These are phyloP conservation scores for Clusia tigrina DNA, from an alignment of 2,888 invertebrate species.

Conservation along the genomic window DNA sequence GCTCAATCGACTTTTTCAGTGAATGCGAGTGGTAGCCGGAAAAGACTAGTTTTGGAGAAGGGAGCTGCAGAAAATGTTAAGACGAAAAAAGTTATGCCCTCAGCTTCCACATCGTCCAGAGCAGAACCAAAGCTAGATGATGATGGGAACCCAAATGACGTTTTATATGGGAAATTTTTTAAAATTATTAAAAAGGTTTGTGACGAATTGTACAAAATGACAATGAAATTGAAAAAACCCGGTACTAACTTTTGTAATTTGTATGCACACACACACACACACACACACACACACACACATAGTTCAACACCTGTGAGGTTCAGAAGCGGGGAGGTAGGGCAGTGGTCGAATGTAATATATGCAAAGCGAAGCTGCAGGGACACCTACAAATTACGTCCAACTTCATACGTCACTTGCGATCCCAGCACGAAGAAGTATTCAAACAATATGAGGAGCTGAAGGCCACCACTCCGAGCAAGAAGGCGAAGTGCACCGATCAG, in stretches of 20 bases:
- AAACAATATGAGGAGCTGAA: neutral
- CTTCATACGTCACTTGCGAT: neutral
- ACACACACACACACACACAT: no score
- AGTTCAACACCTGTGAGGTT: neutral
- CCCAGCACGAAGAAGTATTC: neutral
- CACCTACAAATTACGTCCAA: neutral
- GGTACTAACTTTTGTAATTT: neutral
- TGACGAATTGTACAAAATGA: neutral
- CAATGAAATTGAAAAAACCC: neutral
- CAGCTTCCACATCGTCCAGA: no score
- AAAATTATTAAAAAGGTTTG: neutral
- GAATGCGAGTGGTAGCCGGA: no score
- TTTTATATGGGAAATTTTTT: neutral
- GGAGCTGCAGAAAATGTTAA: no score
- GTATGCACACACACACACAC: no score
- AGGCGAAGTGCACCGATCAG: neutral
- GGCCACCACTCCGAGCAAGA: neutral
- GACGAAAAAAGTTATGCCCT: no score
- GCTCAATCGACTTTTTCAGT: no score
- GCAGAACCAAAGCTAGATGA: neutral
- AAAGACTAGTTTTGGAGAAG: no score
- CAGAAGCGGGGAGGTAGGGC: neutral
- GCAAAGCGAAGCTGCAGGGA: neutral
- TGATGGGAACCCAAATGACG: neutral
- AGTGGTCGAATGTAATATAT: neutral